Conservation (phyloP, 2,797 vertebrate species). For the Acrocephalus scirpaceus region DNA sequence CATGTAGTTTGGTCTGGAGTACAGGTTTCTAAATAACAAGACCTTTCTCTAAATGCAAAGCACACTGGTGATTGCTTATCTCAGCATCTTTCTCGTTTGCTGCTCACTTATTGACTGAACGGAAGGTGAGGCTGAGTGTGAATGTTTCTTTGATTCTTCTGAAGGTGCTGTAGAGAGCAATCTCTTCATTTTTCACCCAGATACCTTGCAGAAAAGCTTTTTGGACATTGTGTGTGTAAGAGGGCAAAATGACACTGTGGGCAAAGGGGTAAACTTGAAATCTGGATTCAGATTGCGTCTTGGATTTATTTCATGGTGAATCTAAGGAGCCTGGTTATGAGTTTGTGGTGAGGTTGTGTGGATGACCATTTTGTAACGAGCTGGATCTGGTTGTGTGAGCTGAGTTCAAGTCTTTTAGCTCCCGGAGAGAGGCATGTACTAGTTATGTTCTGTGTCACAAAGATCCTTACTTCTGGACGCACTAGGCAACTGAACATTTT, state of each 20-base stretch:
- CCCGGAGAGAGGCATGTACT: fast-evolving
- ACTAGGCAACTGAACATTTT: neutral
- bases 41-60: neutral
- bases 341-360: neutral
- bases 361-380: neutral
- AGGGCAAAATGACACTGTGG: neutral
- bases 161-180: neutral
- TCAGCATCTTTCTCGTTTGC: neutral
- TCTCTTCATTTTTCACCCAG: neutral
- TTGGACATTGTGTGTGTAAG: neutral
- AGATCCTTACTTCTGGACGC: neutral
- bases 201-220: neutral
- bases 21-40: neutral
- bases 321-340: neutral
- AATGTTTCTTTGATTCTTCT: neutral
- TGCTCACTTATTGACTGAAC: neutral
- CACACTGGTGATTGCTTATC: neutral
- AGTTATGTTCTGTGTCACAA: neutral
- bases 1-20: neutral
- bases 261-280: neutral
- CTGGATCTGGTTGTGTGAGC: neutral
- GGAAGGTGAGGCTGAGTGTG: neutral
- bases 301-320: neutral
- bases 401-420: neutral
- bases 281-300: neutral